phyloP scores from a whole-genome alignment of 1,140 invertebrate genomes.

The Scaptomyza pallida region DNA sequence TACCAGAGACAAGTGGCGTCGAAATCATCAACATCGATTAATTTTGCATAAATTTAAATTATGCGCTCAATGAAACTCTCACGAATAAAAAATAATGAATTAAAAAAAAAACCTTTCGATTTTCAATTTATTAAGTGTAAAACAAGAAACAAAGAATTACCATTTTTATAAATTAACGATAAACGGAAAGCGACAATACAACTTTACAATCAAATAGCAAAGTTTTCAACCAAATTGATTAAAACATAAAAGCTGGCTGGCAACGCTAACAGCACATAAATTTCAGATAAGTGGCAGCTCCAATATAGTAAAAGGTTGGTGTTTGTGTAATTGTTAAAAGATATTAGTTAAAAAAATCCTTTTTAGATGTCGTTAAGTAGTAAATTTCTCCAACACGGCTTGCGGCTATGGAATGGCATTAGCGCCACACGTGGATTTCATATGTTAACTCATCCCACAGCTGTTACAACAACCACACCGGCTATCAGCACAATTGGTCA shows the following conservation, averaged over 20 bases:
- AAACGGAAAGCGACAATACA: too few species aligned
- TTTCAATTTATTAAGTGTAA: too few species aligned
- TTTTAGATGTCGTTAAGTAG: slow-evolving; percentile 60
- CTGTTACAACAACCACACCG: slow-evolving; percentile 9
- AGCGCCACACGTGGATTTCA: slow-evolving; percentile 57
- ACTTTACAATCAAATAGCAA: too few species aligned
- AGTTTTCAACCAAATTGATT: neutral
- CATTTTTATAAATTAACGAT: too few species aligned
- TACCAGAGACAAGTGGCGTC: neutral
- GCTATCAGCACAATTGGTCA: slow-evolving; percentile 20
- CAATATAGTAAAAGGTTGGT: slow-evolving; percentile 33
- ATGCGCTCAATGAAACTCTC: slow-evolving; percentile 6
- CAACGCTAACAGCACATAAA: neutral
- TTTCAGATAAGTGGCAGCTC: slow-evolving; percentile 8
- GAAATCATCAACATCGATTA: slow-evolving; percentile 74
- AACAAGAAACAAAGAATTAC: too few species aligned
- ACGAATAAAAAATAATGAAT: slow-evolving; percentile 12
- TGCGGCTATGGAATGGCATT: slow-evolving; percentile 51
- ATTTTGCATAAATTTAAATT: slow-evolving; percentile 3
- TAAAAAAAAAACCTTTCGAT: too few species aligned
- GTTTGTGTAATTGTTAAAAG: slow-evolving; percentile 9
- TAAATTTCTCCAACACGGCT: slow-evolving; percentile 51
- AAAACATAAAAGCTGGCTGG: neutral
- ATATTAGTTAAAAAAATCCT: slow-evolving; percentile 50
- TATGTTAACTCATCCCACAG: slow-evolving; percentile 42